A percentile compares a stretch with the other conserved stretches of the same genome.
phyloP scores from a whole-genome alignment of 2,888 invertebrate species.

The Athetis lepigone region DNA sequence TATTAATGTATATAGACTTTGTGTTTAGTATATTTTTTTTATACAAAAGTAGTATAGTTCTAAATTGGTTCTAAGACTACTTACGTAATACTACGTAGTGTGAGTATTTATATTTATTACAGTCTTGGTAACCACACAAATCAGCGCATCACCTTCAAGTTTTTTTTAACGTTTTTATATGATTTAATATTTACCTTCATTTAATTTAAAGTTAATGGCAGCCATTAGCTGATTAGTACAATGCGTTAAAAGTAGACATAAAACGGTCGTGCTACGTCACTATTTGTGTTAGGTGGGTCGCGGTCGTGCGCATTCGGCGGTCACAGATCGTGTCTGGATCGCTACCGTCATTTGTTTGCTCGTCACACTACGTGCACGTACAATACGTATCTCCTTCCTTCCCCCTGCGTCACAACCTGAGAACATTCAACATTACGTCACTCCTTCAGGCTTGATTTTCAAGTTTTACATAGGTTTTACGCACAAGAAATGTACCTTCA shows the following conservation, averaged over 20 bases:
- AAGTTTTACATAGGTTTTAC: slow-evolving; percentile 23
- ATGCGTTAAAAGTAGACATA: slow-evolving; percentile 50
- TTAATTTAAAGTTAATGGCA: slow-evolving; percentile 27
- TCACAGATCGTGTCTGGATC: slow-evolving; percentile 50
- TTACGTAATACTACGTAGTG: no score
- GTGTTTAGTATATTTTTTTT: slow-evolving; percentile 1
- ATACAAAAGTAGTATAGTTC: no score
- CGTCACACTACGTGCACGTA: slow-evolving; percentile 13
- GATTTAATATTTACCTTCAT: slow-evolving; percentile 2
- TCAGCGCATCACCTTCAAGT: slow-evolving; percentile 38
- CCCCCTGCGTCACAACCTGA: slow-evolving; percentile 73
- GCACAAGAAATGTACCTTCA: slow-evolving; percentile 16
- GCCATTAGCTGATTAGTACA: slow-evolving; percentile 40
- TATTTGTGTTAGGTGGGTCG: slow-evolving; percentile 35
- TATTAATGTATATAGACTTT: slow-evolving; percentile 13
- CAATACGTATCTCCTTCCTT: slow-evolving; percentile 56
- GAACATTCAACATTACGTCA: slow-evolving; percentile 63
- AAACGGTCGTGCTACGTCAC: slow-evolving; percentile 49
- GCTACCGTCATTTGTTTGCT: slow-evolving; percentile 55
- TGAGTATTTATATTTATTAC: no score
- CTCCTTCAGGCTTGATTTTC: slow-evolving; percentile 54
- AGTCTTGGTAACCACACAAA: slow-evolving; percentile 26
- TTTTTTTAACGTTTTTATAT: slow-evolving; percentile 38
- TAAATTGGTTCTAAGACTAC: no score
- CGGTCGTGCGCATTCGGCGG: slow-evolving; percentile 31